Conservation (phyloP, 2,113 vertebrate genomes). For the Onychostruthus taczanowskii region DNA sequence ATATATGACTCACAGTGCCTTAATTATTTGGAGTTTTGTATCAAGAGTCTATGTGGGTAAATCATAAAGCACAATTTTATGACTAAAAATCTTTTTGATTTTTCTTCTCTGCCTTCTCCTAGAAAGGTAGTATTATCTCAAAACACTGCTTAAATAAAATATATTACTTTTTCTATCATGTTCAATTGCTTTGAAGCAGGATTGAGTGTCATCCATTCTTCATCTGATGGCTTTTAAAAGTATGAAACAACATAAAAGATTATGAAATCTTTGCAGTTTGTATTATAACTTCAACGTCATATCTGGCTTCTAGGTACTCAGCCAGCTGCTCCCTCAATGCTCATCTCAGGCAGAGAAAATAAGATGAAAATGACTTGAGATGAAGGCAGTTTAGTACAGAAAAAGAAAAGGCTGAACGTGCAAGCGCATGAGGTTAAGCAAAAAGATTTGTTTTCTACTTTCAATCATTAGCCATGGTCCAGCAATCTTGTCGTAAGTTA, state of each 20-base stretch:
- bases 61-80: not conserved
- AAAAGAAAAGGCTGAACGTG: not conserved
- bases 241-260: not conserved
- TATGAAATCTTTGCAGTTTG: not conserved
- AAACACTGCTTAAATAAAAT: not conserved
- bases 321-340: fast-evolving
- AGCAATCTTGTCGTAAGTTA: not conserved
- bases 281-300: not conserved
- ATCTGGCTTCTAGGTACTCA: not conserved
- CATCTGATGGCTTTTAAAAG: not conserved
- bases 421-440: not conserved
- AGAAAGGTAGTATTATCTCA: not conserved
- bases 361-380: not conserved
- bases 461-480: not conserved
- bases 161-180: not conserved
- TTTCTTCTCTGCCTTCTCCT: not conserved
- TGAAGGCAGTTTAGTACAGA: not conserved
- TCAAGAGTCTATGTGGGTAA: not conserved
- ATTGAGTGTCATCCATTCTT: not conserved
- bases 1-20: not conserved
- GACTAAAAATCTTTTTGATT: not conserved
- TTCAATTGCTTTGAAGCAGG: not conserved
- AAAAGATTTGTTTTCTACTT: not conserved
- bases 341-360: not conserved
- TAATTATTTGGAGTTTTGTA: not conserved